Base-by-base conservation (phyloP, 2,888 invertebrate genomes). In the Doris montereyensis region DNA sequence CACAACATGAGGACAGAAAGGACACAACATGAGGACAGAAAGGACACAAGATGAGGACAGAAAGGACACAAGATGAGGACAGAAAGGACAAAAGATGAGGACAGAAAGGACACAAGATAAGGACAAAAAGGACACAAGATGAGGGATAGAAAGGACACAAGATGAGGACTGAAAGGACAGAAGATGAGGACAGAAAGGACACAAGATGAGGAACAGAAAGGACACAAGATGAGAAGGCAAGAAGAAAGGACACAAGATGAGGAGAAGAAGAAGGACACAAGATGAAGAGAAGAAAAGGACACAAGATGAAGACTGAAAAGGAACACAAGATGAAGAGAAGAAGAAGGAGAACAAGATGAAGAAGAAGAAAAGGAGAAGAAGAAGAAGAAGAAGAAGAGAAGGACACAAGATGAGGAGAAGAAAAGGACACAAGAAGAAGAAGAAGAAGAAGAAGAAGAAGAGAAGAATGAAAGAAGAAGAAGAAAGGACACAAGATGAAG, bases 401-500 rank as follows among this genome's bases (percentile, higher is more conserved):
- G 62, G 72, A 62, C 21, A 72, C 26, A 28, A n/a, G 24, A 34
- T 65, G 35, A 28, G n/a, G 57, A 5, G 60, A 13, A 73, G 72
- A 26, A 17, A 52, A 24, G 8, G 17, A 52, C 26, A 52, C 26
- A 62, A 0, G 8, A 1, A 24, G 35, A 57, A 34, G 8, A 28
- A 21, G 58, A 32, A 26, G 60, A 72, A 58, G 4, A 34, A 26
- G 57, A 32, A 35, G 35, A 60, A 30, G 72, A 41, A 28, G 34
- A 67, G 26, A 78, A 52, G 30, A 3, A 62, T 28, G 34, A 28
- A 70, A 35, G 28, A 26, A 60, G 57, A 70, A n/a, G 67, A 32
- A 68, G 75, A 60, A 60, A 60, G 60, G 58, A 68, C 52, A 28
- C 34, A 41, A 70, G 70, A 65, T 26, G 32, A 26, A 79, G 70